These are phyloP conservation scores for Drosophila kuntzei DNA, from an alignment of 2,888 invertebrate genomes.

Conservation along the genomic window DNA sequence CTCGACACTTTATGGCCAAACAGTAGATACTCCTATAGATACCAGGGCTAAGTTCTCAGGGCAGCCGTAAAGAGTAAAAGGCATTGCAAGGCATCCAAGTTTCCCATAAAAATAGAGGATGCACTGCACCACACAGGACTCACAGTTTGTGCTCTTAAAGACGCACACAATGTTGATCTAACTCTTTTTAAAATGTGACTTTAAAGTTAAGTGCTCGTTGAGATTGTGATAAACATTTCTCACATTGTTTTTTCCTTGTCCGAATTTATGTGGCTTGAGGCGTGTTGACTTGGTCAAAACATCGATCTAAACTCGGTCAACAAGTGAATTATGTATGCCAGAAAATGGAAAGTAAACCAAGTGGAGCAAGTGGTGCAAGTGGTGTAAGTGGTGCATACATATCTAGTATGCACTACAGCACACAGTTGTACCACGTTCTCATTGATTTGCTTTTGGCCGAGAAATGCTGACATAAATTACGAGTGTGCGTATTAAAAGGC, in stretches of 20 bases:
- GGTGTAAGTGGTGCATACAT: constrained; percentile 1
- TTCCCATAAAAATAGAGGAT: constrained; percentile 8
- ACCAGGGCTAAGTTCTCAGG: constrained; percentile 9
- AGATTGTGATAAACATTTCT: background rate
- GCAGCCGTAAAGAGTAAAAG: constrained; percentile 34
- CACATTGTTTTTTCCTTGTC: constrained; percentile 2
- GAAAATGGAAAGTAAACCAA: constrained; percentile 18
- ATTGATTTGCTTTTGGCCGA: constrained; percentile 32
- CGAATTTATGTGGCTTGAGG: background rate
- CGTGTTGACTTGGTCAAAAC: constrained; percentile 27
- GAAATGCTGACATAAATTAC: constrained; percentile 43
- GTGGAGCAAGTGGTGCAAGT: constrained; percentile 5
- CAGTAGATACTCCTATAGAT: constrained; percentile 13
- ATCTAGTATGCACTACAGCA: constrained; percentile 10
- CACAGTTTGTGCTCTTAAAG: constrained; percentile 10
- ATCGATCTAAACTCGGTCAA: constrained; percentile 52
- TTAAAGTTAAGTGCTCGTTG: background rate
- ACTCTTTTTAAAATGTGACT: background rate
- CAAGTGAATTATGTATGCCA: constrained; percentile 34
- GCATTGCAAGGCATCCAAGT: constrained; percentile 14
- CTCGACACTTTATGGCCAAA: constrained; percentile 58
- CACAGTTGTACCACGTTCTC: constrained; percentile 9
- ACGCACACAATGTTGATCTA: constrained; percentile 8
- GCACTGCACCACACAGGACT: background rate
- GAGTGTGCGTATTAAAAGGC: constrained; percentile 28